phyloP scores from a whole-genome alignment of 2,797 vertebrate genomes.

The Coregonus ussuriensis region DNA sequence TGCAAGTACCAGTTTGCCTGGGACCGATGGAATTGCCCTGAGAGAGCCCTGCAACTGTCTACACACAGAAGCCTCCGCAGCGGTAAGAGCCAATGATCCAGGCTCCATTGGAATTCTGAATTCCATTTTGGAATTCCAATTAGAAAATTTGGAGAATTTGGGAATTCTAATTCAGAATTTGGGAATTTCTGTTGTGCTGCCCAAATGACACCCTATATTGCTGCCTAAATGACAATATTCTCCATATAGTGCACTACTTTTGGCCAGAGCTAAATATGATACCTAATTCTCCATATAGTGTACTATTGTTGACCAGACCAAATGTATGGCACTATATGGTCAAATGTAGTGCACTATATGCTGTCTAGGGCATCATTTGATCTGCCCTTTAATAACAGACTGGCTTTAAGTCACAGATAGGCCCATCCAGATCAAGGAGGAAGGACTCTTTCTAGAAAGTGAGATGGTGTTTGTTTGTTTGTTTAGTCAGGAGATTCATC shows the following conservation, averaged over 20 bases:
- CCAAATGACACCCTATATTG: neutral
- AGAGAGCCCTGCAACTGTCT: slow-evolving; percentile 96
- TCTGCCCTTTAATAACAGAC: neutral
- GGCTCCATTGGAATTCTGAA: neutral
- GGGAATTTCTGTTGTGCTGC: neutral
- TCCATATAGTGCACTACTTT: neutral
- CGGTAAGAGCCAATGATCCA: slow-evolving; percentile 76
- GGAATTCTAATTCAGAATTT: no score
- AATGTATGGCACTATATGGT: no score
- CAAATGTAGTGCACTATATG: neutral
- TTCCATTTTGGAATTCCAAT: neutral
- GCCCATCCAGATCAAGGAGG: neutral
- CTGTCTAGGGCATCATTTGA: neutral
- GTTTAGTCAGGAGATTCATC: slow-evolving; percentile 32
- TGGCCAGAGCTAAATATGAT: no score
- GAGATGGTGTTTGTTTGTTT: slow-evolving; percentile 40
- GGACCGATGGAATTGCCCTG: slow-evolving; percentile 99
- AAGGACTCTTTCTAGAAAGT: slow-evolving; percentile 17
- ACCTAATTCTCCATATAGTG: neutral
- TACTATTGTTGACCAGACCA: neutral
- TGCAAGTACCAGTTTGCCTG: slow-evolving; percentile 98
- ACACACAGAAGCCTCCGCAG: slow-evolving; percentile 94
- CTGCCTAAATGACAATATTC: neutral
- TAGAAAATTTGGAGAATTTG: no score
- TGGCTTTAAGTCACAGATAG: slow-evolving; percentile 6